A percentile compares a stretch with the other conserved stretches of the same genome.
Evolutionary conservation across 1,140 invertebrate genomes (phyloP).

Genomic region (Euglossa dilemma): DNA sequence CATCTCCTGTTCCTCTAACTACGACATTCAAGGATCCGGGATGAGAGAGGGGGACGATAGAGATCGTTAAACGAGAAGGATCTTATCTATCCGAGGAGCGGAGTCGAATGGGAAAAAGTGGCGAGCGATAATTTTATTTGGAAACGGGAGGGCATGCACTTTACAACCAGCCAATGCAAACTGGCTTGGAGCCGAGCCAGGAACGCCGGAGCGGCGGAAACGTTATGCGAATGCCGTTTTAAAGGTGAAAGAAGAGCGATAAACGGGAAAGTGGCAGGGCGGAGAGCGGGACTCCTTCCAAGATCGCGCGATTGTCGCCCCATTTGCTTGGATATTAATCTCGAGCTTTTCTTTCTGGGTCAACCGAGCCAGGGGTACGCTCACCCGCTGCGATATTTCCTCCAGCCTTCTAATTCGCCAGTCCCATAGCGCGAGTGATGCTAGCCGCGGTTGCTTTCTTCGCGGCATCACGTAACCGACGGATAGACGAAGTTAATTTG

Average conservation of each 20-base stretch:
- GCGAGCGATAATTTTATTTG: conserved; percentile 73
- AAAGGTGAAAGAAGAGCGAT: conserved; percentile 9
- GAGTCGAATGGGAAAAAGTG: background rate
- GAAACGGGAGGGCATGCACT: conserved; percentile 67
- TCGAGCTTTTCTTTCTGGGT: conserved; percentile 30
- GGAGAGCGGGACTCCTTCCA: background rate
- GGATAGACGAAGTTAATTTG: background rate
- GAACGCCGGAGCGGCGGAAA: conserved; percentile 69
- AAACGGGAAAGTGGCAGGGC: background rate
- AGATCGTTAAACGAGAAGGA: conserved; percentile 24
- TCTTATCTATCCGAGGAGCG: background rate
- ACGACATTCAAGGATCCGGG: background rate
- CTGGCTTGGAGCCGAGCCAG: conserved; percentile 73
- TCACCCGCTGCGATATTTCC: conserved; percentile 4
- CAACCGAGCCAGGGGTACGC: background rate
- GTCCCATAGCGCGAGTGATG: background rate
- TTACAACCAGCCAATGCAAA: conserved; percentile 74
- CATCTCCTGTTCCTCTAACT: background rate
- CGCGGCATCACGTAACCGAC: background rate
- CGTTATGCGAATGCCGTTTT: conserved; percentile 66
- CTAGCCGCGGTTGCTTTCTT: background rate
- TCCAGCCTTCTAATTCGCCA: background rate
- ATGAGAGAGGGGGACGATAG: background rate
- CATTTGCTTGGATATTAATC: conserved; percentile 40
- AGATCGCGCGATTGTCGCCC: conserved; percentile 51